Base-by-base conservation (phyloP, 2,888 invertebrate species). In the Drymonia ruficornis region DNA sequence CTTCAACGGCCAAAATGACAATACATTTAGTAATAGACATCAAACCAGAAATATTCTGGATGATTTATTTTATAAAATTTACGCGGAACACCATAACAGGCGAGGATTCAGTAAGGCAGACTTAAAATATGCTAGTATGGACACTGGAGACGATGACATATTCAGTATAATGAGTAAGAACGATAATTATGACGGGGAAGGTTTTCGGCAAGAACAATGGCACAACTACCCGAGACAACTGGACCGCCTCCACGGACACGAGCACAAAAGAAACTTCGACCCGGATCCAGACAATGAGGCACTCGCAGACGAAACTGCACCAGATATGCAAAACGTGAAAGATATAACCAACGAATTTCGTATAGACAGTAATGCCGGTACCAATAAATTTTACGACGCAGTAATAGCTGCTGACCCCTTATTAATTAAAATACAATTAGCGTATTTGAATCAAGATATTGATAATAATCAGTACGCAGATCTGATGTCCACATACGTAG, bases 201-300 rank as follows among this genome's bases (percentile, higher is more conserved):
- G 87, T n/a, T 86, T 81, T 56, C 74, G 86, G 42, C 83, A 86
- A 81, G 84, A 90, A 63, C 88, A 88, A 70, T 89, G 89, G 90
- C 89, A 87, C 55, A 88, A 89, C 67, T 91, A 91, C 60, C 90
- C 91, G 1, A 78, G 89, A 52, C 89, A 88, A 56, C 67, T 90
- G 49, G 87, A 90, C 65, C 86, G 89, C 47, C 89, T 89, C 40
- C 85, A 89, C 69, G 72, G 77, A 38, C 65, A 68, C 13, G 75
- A 76, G 50, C 72, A 76, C 50, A 81, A 81, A 61, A 75, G 76
- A 55, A 80, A 72, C 59, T 61, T 75, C 3, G 82, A 83, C n/a
- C 71, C 75, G 2, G 83, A 83, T 52, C 71, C 72, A 46, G 69
- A 71, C 50, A 65, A 72, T 18, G 64, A 74, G 48, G 55, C 19